Conservation (phyloP, 2,113 vertebrate species). For the Capreolus pygargus region DNA sequence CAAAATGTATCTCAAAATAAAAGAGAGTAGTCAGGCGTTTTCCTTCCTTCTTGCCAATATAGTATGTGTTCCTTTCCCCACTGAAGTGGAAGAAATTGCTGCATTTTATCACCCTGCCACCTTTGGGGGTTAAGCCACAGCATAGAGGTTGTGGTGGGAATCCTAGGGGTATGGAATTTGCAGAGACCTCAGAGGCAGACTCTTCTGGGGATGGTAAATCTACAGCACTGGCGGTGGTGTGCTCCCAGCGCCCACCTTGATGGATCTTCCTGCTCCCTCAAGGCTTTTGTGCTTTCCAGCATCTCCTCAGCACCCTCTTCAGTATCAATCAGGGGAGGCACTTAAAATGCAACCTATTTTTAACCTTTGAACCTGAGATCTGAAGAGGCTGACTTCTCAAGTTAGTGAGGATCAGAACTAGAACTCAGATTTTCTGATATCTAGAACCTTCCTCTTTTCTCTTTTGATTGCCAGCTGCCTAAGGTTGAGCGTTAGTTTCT, state of each 20-base stretch:
- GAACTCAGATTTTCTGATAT: background rate
- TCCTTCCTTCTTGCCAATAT: background rate
- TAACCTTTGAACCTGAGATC: background rate
- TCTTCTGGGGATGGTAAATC: background rate
- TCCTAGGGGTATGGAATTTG: too few relatives aligned
- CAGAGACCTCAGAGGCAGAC: background rate
- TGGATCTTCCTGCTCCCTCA: background rate
- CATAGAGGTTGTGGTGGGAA: rapidly evolving
- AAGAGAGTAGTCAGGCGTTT: slow-evolving; percentile 17
- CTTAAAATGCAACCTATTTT: background rate
- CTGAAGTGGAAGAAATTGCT: background rate
- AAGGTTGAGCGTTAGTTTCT: background rate
- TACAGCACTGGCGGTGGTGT: rapidly evolving
- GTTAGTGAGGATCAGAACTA: background rate
- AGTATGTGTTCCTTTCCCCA: background rate
- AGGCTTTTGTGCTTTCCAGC: background rate
- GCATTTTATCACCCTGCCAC: background rate
- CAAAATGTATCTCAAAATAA: slow-evolving; percentile 37
- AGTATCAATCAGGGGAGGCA: background rate
- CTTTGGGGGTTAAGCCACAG: background rate
- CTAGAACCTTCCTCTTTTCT: background rate
- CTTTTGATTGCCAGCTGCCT: background rate
- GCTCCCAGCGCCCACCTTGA: background rate
- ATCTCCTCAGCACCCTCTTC: background rate
- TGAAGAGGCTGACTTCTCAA: background rate